Evolutionary conservation across 2,888 invertebrate genomes (phyloP).

Genomic region (Apamea sordens): DNA sequence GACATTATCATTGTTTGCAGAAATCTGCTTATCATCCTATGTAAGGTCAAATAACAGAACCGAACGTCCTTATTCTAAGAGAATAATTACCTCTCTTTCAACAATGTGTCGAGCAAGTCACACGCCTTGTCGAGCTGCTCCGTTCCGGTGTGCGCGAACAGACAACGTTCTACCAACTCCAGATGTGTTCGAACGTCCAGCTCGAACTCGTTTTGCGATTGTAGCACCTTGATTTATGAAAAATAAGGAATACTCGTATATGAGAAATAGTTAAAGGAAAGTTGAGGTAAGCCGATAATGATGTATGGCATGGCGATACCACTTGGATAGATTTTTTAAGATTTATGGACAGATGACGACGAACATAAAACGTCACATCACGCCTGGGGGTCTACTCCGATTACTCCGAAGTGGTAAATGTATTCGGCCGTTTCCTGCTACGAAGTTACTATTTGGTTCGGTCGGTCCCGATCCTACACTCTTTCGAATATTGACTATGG

Average conservation of each 20-base stretch:
- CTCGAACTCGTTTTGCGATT: slow-evolving; percentile 86
- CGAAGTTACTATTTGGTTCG: too few relatives aligned
- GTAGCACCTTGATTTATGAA: slow-evolving; percentile 75
- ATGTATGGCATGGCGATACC: too few relatives aligned
- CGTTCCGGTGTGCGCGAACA: slow-evolving; percentile 91
- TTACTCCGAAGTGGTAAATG: too few relatives aligned
- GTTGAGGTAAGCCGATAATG: not conserved
- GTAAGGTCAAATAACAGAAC: not conserved
- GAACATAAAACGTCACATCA: not conserved
- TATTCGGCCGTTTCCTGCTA: too few relatives aligned
- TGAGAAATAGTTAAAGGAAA: not conserved
- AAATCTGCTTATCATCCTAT: not conserved
- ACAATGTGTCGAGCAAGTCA: slow-evolving; percentile 89
- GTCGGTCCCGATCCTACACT: too few relatives aligned
- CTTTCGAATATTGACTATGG: too few relatives aligned
- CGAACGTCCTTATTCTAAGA: not conserved
- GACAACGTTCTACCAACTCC: slow-evolving; percentile 91
- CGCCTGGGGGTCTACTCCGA: too few relatives aligned
- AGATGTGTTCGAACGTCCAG: slow-evolving; percentile 90
- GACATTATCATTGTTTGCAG: not conserved
- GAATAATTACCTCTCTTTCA: slow-evolving; percentile 79
- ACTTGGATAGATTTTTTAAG: not conserved
- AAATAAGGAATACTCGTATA: not conserved
- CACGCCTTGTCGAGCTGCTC: slow-evolving; percentile 91
- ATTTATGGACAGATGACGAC: not conserved